Evolutionary conservation across 2,888 invertebrate genomes (phyloP).

Genomic region (Allophyes oxyacanthae): DNA sequence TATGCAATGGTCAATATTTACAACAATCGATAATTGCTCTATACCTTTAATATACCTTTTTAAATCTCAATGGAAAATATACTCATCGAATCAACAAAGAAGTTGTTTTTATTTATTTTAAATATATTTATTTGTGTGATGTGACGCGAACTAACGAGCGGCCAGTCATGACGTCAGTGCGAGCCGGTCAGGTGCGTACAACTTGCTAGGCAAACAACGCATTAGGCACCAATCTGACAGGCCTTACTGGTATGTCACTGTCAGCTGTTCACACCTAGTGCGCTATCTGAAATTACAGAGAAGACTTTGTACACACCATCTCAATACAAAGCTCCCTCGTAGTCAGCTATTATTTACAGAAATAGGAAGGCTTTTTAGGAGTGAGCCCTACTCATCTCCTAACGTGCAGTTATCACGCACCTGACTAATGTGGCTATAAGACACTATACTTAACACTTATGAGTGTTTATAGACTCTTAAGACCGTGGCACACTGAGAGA

Average conservation of each 20-base stretch:
- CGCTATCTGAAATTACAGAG: not conserved
- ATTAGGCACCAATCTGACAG: not conserved
- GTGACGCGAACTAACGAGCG: conserved; percentile 1
- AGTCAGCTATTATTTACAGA: conserved; percentile 25
- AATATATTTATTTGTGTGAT: conserved; percentile 19
- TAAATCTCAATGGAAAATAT: conserved; percentile 60
- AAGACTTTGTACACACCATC: not conserved
- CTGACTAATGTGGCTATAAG: not conserved
- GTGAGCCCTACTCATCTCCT: conserved; percentile 1
- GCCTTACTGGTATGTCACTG: no score
- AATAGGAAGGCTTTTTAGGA: not conserved
- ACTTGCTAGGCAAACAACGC: not conserved
- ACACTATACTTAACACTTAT: conserved; percentile 3
- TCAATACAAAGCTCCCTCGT: not conserved
- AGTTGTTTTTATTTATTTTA: conserved; percentile 10
- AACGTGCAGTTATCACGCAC: not conserved
- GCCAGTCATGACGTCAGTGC: not conserved
- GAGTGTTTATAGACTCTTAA: not conserved
- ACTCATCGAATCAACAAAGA: conserved; percentile 58
- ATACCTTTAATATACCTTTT: conserved; percentile 55
- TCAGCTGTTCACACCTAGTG: not conserved
- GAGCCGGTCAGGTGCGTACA: not conserved
- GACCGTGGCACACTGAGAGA: not conserved
- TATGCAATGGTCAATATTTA: conserved; percentile 69
- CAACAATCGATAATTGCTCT: conserved; percentile 73